Evolutionary conservation across 2,113 vertebrate genomes (phyloP), one percentile per base, ranked within the genome.

Genomic region (Trematocara marginatum): DNA sequence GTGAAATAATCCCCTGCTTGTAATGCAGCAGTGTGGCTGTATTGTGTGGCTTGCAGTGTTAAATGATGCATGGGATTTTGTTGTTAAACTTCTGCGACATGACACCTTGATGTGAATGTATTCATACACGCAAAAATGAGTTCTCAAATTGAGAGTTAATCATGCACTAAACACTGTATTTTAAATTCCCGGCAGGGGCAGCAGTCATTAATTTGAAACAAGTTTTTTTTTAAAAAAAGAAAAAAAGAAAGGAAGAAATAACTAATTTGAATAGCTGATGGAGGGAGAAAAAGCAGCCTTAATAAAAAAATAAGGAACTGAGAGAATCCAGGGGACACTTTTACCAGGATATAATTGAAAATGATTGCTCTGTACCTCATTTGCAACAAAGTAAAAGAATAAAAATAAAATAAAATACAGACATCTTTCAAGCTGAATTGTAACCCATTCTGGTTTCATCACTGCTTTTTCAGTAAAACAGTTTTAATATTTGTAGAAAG

Each of bases 1-100:
- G 74, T 79, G 16, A 84, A 92, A 83, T 90, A 86, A 92, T 88
- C 89, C 86, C 52, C 66, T 78, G 66, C 54, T 88, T 86, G 51
- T 9, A 54, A 91, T 90, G 90, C 87, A 53, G 86, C 64, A 8
- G 8, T 56, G 81, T 12, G 61, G 54, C 78, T 84, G 56, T 84
- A 47, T 83, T 84, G 69, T 87, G 80, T 7, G 78, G 74, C 71
- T 88, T 47, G 31, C 20, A 23, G 42, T 82, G 40, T 91, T 90
- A 89, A 90, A 92, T 78, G 84, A 90, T 51, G 76, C 64, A 66
- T 81, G 45, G 5, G 66, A 83, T 69, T 82, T 83, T 54, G 87
- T 81, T 91, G 82, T 91, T 86, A 54, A 47, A 69, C 85, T 82
- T 89, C 80, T 79, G 81, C 52, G 80, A 84, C 80, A 10, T 79